Percentiles rank a stretch among this genome's conserved stretches.
phyloP scores from a whole-genome alignment of 2,888 invertebrate species.

The Cantharis lateralis region DNA sequence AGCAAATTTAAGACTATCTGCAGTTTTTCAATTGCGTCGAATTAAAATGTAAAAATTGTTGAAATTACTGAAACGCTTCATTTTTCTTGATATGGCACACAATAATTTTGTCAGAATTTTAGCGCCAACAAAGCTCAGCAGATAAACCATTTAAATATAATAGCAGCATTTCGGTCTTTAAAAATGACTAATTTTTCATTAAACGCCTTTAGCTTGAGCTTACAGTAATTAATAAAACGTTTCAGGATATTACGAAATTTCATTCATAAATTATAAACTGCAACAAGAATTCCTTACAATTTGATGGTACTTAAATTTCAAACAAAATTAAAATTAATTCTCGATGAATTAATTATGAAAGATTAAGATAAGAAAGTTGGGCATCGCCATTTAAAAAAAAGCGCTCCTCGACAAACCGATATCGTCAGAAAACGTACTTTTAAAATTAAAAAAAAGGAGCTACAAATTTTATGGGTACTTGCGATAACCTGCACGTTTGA shows the following conservation, averaged over 20 bases:
- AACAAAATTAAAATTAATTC: background rate
- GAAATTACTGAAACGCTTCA: background rate
- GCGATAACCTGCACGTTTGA: background rate
- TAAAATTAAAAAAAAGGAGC: too few relatives aligned
- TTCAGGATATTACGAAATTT: conserved; percentile 19
- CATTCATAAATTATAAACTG: conserved; percentile 21
- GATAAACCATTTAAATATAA: conserved; percentile 19
- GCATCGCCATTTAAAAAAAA: background rate
- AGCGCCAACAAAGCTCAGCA: background rate
- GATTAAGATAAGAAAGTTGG: background rate
- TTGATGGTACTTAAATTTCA: background rate
- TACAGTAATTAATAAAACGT: conserved; percentile 23
- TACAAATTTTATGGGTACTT: background rate
- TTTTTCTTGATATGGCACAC: background rate
- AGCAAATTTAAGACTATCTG: background rate
- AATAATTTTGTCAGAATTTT: background rate
- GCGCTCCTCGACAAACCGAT: background rate
- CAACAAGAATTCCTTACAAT: background rate
- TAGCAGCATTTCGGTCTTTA: conserved; percentile 13
- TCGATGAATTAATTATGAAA: background rate
- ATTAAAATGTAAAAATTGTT: background rate
- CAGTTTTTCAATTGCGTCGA: background rate
- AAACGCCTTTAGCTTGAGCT: conserved; percentile 24
- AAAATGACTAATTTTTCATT: conserved; percentile 22
- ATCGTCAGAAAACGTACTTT: too few relatives aligned